phyloP scores from a whole-genome alignment of 2,797 vertebrate genomes.

The Salmo trutta region DNA sequence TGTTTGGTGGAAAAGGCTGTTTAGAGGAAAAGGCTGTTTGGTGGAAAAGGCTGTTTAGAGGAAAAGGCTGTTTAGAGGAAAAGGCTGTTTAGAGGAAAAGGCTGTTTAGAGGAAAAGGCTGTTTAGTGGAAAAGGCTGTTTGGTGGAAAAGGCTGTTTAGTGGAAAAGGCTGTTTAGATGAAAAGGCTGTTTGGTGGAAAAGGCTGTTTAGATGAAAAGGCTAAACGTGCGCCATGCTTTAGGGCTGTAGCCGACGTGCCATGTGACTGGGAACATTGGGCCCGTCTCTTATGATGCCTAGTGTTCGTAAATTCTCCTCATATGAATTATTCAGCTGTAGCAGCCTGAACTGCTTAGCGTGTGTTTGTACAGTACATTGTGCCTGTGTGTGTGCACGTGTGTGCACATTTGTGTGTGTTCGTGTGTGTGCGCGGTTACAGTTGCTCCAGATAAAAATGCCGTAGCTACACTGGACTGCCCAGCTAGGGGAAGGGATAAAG shows the following conservation, averaged over 20 bases:
- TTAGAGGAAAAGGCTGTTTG: no score
- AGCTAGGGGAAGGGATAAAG: slow-evolving; percentile 51
- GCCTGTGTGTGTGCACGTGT: slow-evolving; percentile 25
- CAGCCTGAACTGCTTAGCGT: slow-evolving; percentile 48
- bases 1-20: no score
- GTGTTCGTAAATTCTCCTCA: slow-evolving; percentile 43
- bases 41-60: no score
- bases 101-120: no score
- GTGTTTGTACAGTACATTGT: slow-evolving; percentile 45
- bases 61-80: no score
- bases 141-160: no score
- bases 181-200: no score
- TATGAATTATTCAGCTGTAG: slow-evolving; percentile 65
- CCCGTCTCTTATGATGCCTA: slow-evolving; percentile 9
- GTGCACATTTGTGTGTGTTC: not conserved
- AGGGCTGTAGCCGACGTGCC: not conserved
- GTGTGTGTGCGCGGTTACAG: slow-evolving; percentile 3
- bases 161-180: no score
- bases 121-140: no score
- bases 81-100: no score
- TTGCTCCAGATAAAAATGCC: slow-evolving; percentile 53
- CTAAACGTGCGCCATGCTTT: not conserved
- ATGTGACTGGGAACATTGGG: slow-evolving; percentile 35
- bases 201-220: not conserved
- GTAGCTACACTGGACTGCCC: slow-evolving; percentile 38